phyloP scores from a whole-genome alignment of 1,140 invertebrate species.

The Dreissena rostriformis region DNA sequence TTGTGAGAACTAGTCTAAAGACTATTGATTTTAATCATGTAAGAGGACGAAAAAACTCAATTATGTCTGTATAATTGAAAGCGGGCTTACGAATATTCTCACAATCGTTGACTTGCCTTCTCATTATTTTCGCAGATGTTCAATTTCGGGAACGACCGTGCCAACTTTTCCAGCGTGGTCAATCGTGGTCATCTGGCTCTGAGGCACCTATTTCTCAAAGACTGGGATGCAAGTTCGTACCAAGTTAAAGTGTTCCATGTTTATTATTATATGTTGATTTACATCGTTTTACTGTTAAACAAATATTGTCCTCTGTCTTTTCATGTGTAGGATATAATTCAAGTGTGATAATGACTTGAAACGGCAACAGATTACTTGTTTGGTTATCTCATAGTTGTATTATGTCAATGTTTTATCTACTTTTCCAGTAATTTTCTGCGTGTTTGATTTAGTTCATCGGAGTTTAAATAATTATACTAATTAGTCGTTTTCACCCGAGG shows the following conservation, averaged over 20 bases:
- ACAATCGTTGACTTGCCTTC: too few relatives aligned
- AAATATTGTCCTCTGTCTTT: neutral
- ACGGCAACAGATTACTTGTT: neutral
- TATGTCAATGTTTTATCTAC: neutral
- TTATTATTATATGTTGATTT: neutral
- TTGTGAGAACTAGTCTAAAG: too few relatives aligned
- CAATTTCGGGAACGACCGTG: neutral
- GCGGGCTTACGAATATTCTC: too few relatives aligned
- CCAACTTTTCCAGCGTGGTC: neutral
- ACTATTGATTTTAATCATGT: too few relatives aligned
- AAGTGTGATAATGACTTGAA: too few relatives aligned
- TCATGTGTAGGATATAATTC: neutral
- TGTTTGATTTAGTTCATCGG: neutral
- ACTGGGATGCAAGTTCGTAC: neutral
- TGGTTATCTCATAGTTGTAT: neutral
- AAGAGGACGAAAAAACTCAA: too few relatives aligned
- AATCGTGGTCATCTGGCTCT: neutral
- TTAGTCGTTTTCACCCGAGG: too few relatives aligned
- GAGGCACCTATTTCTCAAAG: neutral
- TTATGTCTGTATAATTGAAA: too few relatives aligned
- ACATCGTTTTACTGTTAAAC: neutral
- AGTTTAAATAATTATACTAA: too few relatives aligned
- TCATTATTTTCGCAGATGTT: neutral
- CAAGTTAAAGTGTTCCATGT: neutral
- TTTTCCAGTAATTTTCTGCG: neutral